Percentiles rank a stretch among this genome's conserved stretches.
Evolutionary conservation across 2,797 vertebrate species (phyloP).

Genomic region (Meda fulgida): DNA sequence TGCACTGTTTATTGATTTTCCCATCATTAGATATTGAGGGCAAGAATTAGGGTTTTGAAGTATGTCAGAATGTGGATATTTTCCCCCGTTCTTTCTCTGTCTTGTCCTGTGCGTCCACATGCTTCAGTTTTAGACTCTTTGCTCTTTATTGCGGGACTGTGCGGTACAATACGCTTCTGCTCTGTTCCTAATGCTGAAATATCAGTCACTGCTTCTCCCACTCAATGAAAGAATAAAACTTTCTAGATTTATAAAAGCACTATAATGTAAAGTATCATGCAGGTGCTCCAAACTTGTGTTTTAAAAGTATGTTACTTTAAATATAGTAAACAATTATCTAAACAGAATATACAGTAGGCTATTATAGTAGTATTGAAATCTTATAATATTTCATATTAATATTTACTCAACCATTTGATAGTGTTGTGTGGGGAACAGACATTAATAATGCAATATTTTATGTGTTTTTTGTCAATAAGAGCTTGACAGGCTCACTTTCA

Average conservation of each 20-base stretch:
- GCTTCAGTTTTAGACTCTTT: background rate
- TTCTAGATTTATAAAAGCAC: background rate
- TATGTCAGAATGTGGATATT: conserved; percentile 25
- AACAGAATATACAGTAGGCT: too few species aligned
- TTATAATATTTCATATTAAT: background rate
- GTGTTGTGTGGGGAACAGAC: background rate
- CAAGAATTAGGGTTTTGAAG: conserved; percentile 40
- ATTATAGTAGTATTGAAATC: background rate
- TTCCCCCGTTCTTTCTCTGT: conserved; percentile 28
- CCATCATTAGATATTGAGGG: conserved; percentile 42
- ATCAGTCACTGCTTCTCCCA: background rate
- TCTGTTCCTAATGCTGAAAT: background rate
- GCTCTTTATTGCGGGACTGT: background rate
- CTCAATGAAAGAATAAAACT: background rate
- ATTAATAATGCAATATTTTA: background rate
- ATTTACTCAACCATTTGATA: conserved; percentile 5
- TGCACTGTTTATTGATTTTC: conserved; percentile 52
- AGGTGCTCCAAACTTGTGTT: background rate
- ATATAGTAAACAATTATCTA: background rate
- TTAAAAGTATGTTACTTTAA: background rate
- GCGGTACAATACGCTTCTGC: background rate
- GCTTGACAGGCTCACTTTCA: background rate
- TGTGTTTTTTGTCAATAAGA: background rate
- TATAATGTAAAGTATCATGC: background rate
- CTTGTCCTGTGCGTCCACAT: background rate